A percentile compares a stretch with the other conserved stretches of the same genome.
Evolutionary conservation across 2,888 invertebrate species (phyloP).

Genomic region (Pseudoips prasinana): DNA sequence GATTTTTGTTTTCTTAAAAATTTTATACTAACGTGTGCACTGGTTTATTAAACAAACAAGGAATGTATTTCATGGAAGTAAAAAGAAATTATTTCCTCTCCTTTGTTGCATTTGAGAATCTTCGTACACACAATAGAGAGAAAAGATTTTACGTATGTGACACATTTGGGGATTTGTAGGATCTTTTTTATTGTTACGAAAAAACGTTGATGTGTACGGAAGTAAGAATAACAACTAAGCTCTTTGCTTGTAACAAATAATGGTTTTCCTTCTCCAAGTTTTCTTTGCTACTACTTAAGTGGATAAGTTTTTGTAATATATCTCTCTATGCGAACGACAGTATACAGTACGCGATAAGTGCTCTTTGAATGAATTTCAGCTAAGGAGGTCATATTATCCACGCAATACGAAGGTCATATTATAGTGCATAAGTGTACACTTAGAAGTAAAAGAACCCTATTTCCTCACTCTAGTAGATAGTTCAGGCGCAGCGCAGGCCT

Average conservation of each 20-base stretch:
- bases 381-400: too few relatives aligned
- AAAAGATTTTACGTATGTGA: conserved; percentile 12
- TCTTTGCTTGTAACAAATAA: conserved; percentile 22
- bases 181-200: conserved; percentile 20
- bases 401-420: too few relatives aligned
- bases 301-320: not conserved
- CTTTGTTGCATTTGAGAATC: conserved; percentile 16
- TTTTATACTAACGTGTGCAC: conserved; percentile 23
- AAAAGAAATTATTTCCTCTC: conserved; percentile 29
- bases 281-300: conserved; percentile 7
- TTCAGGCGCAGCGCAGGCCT: too few relatives aligned
- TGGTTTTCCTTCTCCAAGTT: conserved; percentile 17
- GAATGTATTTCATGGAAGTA: conserved; percentile 28
- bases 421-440: too few relatives aligned
- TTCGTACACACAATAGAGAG: conserved; percentile 19
- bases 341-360: too few relatives aligned
- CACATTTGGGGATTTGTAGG: conserved; percentile 21
- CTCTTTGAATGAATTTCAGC: too few relatives aligned
- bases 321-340: too few relatives aligned
- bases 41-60: conserved; percentile 36
- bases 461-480: too few relatives aligned
- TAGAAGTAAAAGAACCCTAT: too few relatives aligned
- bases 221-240: conserved; percentile 19
- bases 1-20: conserved; percentile 34
- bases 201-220: conserved; percentile 23